A percentile compares a stretch with the other conserved stretches of the same genome.
phyloP scores from a whole-genome alignment of 2,797 vertebrate species.

The Brotula barbata region DNA sequence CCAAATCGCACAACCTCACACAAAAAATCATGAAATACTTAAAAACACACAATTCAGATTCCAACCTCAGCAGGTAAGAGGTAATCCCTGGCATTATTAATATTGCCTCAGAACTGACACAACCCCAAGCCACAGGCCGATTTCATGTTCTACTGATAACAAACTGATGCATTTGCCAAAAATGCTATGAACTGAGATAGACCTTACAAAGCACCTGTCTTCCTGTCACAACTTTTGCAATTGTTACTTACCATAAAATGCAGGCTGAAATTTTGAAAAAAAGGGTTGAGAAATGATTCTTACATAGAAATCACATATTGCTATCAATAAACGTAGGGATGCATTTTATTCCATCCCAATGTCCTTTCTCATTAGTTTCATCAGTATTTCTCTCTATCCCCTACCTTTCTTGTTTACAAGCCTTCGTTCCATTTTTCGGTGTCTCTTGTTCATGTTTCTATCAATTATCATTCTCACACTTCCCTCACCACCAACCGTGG shows the following conservation, averaged over 20 bases:
- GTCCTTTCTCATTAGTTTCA: not conserved
- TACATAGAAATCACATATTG: slow-evolving; percentile 5
- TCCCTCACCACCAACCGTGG: slow-evolving; percentile 2
- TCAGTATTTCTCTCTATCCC: slow-evolving; percentile 13
- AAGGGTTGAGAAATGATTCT: slow-evolving; percentile 24
- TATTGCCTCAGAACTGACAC: slow-evolving; percentile 60
- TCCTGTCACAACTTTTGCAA: slow-evolving; percentile 35
- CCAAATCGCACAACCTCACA: slow-evolving; percentile 33
- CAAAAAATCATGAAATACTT: slow-evolving; percentile 38
- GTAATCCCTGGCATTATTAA: slow-evolving; percentile 58
- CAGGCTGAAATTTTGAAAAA: slow-evolving; percentile 31
- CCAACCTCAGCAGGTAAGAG: slow-evolving; percentile 31
- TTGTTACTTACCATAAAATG: slow-evolving; percentile 35
- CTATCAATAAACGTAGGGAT: not conserved
- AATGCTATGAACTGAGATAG: slow-evolving; percentile 32
- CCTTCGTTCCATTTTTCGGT: not conserved
- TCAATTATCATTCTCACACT: slow-evolving; percentile 35
- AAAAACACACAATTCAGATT: slow-evolving; percentile 39
- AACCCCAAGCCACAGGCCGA: slow-evolving; percentile 42
- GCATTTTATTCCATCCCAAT: slow-evolving; percentile 12
- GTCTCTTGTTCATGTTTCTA: slow-evolving; percentile 6
- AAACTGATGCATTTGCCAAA: slow-evolving; percentile 25
- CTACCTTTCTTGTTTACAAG: not conserved
- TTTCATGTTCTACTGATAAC: slow-evolving; percentile 59
- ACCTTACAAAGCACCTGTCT: slow-evolving; percentile 37